Conservation (phyloP, 2,113 vertebrate genomes). For the Lophochroa leadbeateri region DNA sequence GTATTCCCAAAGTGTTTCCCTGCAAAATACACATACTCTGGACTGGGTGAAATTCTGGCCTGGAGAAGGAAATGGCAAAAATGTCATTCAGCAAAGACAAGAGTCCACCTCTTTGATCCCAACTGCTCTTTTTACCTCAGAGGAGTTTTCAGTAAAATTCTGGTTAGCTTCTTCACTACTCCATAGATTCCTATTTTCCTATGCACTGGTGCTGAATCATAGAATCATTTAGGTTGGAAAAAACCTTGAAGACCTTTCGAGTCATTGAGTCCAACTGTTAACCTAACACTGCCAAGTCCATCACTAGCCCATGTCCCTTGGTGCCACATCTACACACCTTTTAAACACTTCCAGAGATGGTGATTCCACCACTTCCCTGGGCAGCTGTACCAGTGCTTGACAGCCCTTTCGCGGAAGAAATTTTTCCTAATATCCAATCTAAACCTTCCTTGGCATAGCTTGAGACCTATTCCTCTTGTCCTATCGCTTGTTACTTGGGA, state of each 20-base stretch:
- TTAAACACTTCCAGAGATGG: background rate
- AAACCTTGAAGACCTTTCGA: background rate
- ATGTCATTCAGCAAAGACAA: background rate
- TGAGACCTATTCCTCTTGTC: background rate
- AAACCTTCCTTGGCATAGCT: background rate
- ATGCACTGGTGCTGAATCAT: background rate
- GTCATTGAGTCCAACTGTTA: background rate
- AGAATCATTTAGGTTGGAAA: background rate
- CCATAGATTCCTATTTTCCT: background rate
- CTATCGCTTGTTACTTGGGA: background rate
- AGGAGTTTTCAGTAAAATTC: background rate
- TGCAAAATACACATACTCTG: background rate
- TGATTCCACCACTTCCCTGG: background rate
- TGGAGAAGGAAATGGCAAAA: background rate
- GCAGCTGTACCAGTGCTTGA: background rate
- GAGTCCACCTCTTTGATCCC: background rate
- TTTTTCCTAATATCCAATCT: background rate
- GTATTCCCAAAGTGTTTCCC: background rate
- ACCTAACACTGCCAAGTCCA: background rate
- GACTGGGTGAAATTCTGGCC: background rate
- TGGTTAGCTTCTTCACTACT: background rate
- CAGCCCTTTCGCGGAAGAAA: background rate
- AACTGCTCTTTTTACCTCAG: background rate
- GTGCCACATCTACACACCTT: background rate
- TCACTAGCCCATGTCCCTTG: background rate